Evolutionary conservation across 2,797 vertebrate species (phyloP).

Genomic region (Bovichtus diacanthus): DNA sequence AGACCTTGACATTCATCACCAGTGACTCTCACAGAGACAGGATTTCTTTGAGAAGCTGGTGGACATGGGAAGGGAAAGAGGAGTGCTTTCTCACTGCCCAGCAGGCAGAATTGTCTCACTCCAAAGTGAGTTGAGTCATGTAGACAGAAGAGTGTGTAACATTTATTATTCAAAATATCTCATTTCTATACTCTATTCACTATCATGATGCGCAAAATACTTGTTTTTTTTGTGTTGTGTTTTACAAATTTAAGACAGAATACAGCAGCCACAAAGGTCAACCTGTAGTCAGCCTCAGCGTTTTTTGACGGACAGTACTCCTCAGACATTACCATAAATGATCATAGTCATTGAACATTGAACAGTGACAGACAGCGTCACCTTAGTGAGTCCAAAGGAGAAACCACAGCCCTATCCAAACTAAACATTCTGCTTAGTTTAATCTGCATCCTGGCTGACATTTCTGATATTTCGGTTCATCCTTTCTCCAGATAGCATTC

Average conservation of each 20-base stretch:
- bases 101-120: slow-evolving; percentile 21
- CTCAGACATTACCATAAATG: slow-evolving; percentile 3
- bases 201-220: background rate
- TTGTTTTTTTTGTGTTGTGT: background rate
- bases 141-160: slow-evolving; percentile 26
- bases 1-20: slow-evolving; percentile 51
- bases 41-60: slow-evolving; percentile 59
- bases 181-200: background rate
- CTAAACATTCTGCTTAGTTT: slow-evolving; percentile 20
- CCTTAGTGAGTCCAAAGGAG: slow-evolving; percentile 11
- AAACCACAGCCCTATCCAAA: slow-evolving; percentile 44
- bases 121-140: slow-evolving; percentile 5
- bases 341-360: background rate
- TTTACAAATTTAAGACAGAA: slow-evolving; percentile 12
- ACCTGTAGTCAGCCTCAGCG: slow-evolving; percentile 1
- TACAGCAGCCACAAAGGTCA: background rate
- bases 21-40: slow-evolving; percentile 47
- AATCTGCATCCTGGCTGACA: slow-evolving; percentile 46
- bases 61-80: slow-evolving; percentile 74
- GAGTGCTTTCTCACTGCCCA: slow-evolving; percentile 56
- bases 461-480: slow-evolving; percentile 18
- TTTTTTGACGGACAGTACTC: background rate
- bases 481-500: slow-evolving; percentile 17
- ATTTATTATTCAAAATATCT: background rate
- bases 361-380: slow-evolving; percentile 13